These are phyloP conservation scores for Cataglyphis rosenhaueri DNA, from an alignment of 2,888 invertebrate species.

Conservation along the genomic window DNA sequence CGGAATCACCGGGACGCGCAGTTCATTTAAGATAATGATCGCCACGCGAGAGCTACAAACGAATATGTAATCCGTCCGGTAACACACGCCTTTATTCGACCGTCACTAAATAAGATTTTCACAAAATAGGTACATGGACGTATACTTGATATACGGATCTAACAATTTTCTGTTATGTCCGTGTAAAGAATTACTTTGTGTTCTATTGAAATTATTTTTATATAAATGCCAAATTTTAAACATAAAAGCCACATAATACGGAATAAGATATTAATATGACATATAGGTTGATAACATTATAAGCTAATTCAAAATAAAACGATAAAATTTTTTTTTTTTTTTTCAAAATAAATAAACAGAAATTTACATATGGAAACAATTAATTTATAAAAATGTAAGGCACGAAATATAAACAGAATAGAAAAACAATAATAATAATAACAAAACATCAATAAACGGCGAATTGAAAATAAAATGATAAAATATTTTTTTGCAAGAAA, in stretches of 20 bases:
- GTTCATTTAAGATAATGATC: slow-evolving; percentile 48
- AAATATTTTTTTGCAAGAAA: not conserved
- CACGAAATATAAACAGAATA: no score
- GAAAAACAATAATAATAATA: not conserved
- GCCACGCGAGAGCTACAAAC: slow-evolving; percentile 4
- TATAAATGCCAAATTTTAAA: not conserved
- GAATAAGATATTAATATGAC: slow-evolving; percentile 7
- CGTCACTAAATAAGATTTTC: slow-evolving; percentile 24
- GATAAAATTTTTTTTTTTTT: no score
- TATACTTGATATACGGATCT: not conserved
- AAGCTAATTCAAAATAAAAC: not conserved
- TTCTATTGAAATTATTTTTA: not conserved
- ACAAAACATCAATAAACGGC: not conserved
- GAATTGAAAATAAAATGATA: no score
- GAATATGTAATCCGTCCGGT: slow-evolving; percentile 23
- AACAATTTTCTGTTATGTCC: not conserved
- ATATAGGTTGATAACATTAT: not conserved
- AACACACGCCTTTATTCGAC: not conserved
- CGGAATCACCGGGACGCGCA: slow-evolving; percentile 14
- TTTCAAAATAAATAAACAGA: no score
- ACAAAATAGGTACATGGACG: not conserved
- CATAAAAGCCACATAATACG: slow-evolving; percentile 9
- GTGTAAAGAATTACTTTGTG: not conserved
- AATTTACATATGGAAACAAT: no score
- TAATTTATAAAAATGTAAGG: no score